A percentile compares a stretch with the other conserved stretches of the same genome.
Conservation (phyloP, 2,797 vertebrate genomes). For the Lepilemur ruficaudatus region DNA sequence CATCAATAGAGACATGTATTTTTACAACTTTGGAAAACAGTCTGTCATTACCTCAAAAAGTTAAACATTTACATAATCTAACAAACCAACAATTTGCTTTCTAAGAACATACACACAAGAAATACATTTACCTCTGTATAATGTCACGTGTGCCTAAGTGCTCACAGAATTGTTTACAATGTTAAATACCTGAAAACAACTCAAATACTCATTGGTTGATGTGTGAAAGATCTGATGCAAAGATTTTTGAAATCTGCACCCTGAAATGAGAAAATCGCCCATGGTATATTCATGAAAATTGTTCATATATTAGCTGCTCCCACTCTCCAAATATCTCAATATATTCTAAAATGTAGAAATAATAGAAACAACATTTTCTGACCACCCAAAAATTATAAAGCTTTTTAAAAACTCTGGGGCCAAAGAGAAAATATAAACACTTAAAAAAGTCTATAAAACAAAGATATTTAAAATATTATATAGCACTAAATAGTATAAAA, state of each 20-base stretch:
- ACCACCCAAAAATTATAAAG: neutral
- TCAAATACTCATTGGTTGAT: neutral
- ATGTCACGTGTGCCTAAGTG: neutral
- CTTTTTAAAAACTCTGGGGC: neutral
- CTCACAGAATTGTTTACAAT: neutral
- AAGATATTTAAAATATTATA: neutral
- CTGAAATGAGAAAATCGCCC: neutral
- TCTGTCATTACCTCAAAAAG: neutral
- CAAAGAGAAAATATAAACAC: neutral
- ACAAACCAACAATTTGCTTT: neutral
- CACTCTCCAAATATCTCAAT: neutral
- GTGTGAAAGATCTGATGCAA: neutral
- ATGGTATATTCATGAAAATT: neutral
- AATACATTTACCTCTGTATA: neutral
- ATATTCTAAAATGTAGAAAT: neutral
- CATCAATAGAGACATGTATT: neutral
- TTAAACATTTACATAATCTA: neutral
- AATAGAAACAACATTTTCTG: neutral
- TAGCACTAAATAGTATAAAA: neutral
- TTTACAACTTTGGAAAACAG: neutral
- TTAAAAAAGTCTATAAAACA: neutral
- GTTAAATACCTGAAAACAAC: neutral
- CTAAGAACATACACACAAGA: neutral
- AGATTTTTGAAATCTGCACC: neutral
- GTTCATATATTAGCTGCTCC: neutral